phyloP scores from a whole-genome alignment of 2,113 vertebrate species.

The Rhinogobius similis region DNA sequence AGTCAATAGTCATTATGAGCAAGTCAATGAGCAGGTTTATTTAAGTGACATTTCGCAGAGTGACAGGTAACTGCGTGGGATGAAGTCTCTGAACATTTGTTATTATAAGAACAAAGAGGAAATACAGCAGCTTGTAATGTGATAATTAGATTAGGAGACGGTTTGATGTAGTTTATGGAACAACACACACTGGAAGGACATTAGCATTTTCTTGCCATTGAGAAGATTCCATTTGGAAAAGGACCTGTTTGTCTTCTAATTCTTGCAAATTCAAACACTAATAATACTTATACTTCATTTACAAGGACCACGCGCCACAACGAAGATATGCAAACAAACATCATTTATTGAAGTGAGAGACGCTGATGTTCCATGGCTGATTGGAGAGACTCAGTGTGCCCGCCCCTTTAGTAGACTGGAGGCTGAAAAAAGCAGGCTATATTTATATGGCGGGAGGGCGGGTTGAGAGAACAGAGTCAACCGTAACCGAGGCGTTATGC shows the following conservation, averaged over 20 bases:
- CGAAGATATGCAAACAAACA: too few relatives aligned
- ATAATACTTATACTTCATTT: too few relatives aligned
- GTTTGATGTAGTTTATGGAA: background rate
- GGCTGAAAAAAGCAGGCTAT: too few relatives aligned
- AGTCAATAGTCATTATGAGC: conserved; percentile 4
- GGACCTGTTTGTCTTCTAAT: background rate
- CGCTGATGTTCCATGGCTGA: too few relatives aligned
- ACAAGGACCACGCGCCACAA: too few relatives aligned
- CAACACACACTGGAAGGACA: background rate
- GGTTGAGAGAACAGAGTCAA: too few relatives aligned
- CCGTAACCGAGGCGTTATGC: too few relatives aligned
- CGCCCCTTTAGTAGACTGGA: too few relatives aligned
- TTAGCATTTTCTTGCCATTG: background rate
- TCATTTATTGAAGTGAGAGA: too few relatives aligned
- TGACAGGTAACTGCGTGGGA: background rate
- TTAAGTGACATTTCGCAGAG: background rate
- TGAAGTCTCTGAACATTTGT: background rate
- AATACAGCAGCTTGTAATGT: background rate
- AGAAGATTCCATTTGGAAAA: background rate
- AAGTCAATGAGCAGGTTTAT: conserved; percentile 3
- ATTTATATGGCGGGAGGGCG: too few relatives aligned
- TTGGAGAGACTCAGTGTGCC: too few relatives aligned
- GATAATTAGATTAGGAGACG: background rate
- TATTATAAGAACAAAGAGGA: background rate
- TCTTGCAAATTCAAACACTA: too few relatives aligned